phyloP scores from a whole-genome alignment of 2,888 invertebrate genomes.

The Pyrrhia umbra region DNA sequence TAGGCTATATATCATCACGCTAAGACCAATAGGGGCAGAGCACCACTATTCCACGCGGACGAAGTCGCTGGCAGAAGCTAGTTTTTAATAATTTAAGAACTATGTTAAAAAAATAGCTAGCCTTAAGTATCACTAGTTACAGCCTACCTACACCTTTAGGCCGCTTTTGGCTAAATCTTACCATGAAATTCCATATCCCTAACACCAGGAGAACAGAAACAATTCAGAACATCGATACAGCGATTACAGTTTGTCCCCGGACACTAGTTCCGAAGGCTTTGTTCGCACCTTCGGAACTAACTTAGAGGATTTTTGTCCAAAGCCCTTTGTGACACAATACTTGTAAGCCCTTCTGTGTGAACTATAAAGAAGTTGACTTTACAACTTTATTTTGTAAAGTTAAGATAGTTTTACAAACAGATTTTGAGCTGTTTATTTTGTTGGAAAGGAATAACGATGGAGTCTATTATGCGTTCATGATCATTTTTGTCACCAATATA shows the following conservation, averaged over 20 bases:
- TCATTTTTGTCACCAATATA: too few species aligned
- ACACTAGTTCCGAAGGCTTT: constrained; percentile 42
- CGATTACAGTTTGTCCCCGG: constrained; percentile 43
- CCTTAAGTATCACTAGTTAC: too few species aligned
- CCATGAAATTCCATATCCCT: background rate
- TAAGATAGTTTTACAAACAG: background rate
- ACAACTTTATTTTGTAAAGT: constrained; percentile 11
- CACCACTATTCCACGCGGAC: too few species aligned
- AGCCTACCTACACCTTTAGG: too few species aligned
- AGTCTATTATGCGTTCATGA: too few species aligned
- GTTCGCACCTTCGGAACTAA: constrained; percentile 39
- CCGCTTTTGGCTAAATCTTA: too few species aligned
- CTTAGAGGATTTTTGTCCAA: constrained; percentile 42
- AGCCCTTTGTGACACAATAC: constrained; percentile 37
- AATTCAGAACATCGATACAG: constrained; percentile 28
- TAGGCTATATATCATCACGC: too few species aligned
- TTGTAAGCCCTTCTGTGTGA: constrained; percentile 33
- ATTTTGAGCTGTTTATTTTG: background rate
- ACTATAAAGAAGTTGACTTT: background rate
- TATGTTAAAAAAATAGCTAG: too few species aligned
- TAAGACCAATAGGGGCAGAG: too few species aligned
- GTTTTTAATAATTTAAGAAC: too few species aligned
- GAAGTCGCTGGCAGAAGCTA: too few species aligned
- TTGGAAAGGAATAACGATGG: background rate
- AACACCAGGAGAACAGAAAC: constrained; percentile 19